Conservation (phyloP, 2,888 invertebrate genomes). For the Melolontha melolontha region DNA sequence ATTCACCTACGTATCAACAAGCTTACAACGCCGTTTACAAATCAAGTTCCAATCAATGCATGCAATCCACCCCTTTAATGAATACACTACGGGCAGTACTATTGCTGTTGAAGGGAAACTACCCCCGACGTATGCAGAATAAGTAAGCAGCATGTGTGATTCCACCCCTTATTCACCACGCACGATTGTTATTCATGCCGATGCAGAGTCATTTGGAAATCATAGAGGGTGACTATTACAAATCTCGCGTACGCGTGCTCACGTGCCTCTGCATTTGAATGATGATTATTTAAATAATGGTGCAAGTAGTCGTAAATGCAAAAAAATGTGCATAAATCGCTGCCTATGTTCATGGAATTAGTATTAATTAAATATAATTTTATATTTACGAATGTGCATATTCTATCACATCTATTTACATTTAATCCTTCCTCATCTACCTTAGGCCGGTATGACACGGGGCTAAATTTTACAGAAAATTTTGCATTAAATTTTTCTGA, state of each 20-base stretch:
- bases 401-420: too few relatives aligned
- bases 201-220: slow-evolving; percentile 53
- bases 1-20: slow-evolving; percentile 46
- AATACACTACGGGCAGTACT: slow-evolving; percentile 27
- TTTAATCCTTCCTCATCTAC: too few relatives aligned
- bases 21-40: slow-evolving; percentile 44
- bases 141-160: slow-evolving; percentile 50
- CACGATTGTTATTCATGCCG: slow-evolving; percentile 53
- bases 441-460: too few relatives aligned
- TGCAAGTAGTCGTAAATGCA: slow-evolving; percentile 22
- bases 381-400: too few relatives aligned
- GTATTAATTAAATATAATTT: too few relatives aligned
- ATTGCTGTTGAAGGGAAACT: slow-evolving; percentile 41
- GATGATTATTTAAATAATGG: slow-evolving; percentile 41
- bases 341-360: too few relatives aligned
- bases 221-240: slow-evolving; percentile 48
- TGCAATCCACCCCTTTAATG: slow-evolving; percentile 47
- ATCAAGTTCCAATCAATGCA: slow-evolving; percentile 53
- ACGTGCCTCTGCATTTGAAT: slow-evolving; percentile 48
- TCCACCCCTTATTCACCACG: slow-evolving; percentile 53
- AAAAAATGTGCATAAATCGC: neutral
- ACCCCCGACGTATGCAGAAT: slow-evolving; percentile 45
- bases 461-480: too few relatives aligned
- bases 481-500: too few relatives aligned
- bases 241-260: slow-evolving; percentile 50